phyloP scores from a whole-genome alignment of 2,888 invertebrate species.

The Tridacna gigas region DNA sequence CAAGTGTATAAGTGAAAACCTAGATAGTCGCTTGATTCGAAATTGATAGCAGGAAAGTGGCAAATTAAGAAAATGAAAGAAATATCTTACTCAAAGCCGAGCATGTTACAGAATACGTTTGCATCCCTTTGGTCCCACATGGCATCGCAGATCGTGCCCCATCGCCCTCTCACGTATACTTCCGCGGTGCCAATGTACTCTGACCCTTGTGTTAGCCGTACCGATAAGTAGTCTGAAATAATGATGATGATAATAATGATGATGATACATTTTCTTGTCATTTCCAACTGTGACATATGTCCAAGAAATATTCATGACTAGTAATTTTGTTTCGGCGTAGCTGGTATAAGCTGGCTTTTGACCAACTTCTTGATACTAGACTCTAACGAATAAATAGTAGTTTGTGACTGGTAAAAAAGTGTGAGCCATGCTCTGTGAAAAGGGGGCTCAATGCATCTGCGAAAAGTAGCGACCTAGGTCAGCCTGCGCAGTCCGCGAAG shows the following conservation, averaged over 20 bases:
- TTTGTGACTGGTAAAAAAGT: too few species aligned
- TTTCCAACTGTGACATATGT: neutral
- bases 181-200: slow-evolving; percentile 14
- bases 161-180: slow-evolving; percentile 19
- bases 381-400: too few species aligned
- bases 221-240: slow-evolving; percentile 14
- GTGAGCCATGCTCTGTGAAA: too few species aligned
- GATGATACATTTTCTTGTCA: neutral
- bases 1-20: too few species aligned
- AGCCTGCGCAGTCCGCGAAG: too few species aligned
- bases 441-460: too few species aligned
- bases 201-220: slow-evolving; percentile 15
- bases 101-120: slow-evolving; percentile 19
- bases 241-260: neutral
- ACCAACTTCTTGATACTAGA: too few species aligned
- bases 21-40: too few species aligned
- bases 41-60: neutral
- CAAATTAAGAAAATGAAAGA: neutral
- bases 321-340: too few species aligned
- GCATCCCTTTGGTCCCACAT: slow-evolving; percentile 23
- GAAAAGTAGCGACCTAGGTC: too few species aligned
- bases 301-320: too few species aligned
- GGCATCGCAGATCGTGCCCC: slow-evolving; percentile 23
- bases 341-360: too few species aligned
- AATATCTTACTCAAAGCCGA: slow-evolving; percentile 27